Base-by-base conservation (phyloP, 2,888 invertebrate genomes). In the Theodoxus fluviatilis region DNA sequence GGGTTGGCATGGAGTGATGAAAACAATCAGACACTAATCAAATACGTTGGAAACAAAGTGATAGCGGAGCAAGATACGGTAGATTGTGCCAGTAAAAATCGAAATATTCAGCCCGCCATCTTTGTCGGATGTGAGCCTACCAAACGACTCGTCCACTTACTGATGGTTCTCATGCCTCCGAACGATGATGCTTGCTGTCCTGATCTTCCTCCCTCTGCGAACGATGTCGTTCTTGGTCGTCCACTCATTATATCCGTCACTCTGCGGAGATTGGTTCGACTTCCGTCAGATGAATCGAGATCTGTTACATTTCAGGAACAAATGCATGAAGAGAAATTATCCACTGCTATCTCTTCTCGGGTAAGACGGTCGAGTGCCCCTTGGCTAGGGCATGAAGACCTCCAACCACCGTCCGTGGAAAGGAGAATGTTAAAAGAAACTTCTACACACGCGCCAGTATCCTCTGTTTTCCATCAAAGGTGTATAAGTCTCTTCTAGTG, bases 141-240 rank as follows among this genome's bases (percentile, higher is more conserved):
- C 72, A 64, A 70, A 75, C 68, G 69, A 71, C 61, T 68, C 69
- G 70, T 67, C 68, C 68, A 81, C 83, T 80, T 81, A 84, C 83
- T 83, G 68, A 81, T 80, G 71, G 81, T 81, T 72, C 80, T 83
- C 80, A 82, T 82, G 74, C 81, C 81, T 75, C 82, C 81, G 75
- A 82, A 83, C 68, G 80, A 77, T 70, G 81, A 77, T 70, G 81
- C 78, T 68, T 79, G 78, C 73, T 80, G 78, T 71, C 81, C 81
- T 57, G 80, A 75, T 81, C 82, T 83, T 75, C 81, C 82, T 75
- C 83, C 83, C 80, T 84, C 83, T 66, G 83, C 83, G 76, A 84
- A 82, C 69, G 83, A 84, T 73, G 83, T 84, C 68, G 83, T 84
- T 76, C 83, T 80, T 66, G 83, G 83, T 75, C 83, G 80, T 76